A percentile compares a stretch with the other conserved stretches of the same genome.
phyloP scores from a whole-genome alignment of 2,113 vertebrate species.

The Reinhardtius hippoglossoides region DNA sequence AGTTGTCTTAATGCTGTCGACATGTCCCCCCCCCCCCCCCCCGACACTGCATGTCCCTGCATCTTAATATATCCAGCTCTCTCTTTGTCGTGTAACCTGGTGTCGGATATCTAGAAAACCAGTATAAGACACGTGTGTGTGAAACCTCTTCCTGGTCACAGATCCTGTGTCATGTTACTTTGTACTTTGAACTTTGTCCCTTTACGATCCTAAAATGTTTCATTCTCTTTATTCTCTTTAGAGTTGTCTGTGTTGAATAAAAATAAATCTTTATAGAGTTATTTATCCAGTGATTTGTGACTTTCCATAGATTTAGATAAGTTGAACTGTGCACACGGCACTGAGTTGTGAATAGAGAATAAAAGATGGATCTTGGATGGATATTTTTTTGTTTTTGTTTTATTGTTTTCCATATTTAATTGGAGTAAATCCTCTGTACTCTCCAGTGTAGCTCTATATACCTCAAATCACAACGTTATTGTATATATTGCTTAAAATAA shows the following conservation, averaged over 20 bases:
- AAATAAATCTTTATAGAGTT: neutral
- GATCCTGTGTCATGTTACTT: constrained; percentile 4
- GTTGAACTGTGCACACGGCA: too few relatives aligned
- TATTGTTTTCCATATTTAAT: neutral
- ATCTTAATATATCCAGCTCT: neutral
- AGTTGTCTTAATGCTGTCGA: neutral
- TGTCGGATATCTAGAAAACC: neutral
- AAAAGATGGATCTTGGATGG: too few relatives aligned
- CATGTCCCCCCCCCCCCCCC: neutral
- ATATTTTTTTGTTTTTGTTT: too few relatives aligned
- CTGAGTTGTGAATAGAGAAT: neutral
- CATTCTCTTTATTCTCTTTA: constrained; percentile 3
- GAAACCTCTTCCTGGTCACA: neutral
- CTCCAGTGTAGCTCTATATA: neutral
- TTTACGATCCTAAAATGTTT: constrained; percentile 16
- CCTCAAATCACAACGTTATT: too few relatives aligned
- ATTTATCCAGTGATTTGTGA: too few relatives aligned
- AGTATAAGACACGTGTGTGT: neutral
- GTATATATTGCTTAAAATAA: too few relatives aligned
- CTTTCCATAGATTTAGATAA: too few relatives aligned
- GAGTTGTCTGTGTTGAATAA: constrained; percentile 23
- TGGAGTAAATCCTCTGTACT: neutral
- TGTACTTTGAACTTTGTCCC: neutral
- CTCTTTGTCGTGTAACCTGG: neutral
- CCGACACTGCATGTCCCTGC: neutral